Base-by-base conservation (phyloP, 2,113 vertebrate genomes). In the Addax nasomaculatus region DNA sequence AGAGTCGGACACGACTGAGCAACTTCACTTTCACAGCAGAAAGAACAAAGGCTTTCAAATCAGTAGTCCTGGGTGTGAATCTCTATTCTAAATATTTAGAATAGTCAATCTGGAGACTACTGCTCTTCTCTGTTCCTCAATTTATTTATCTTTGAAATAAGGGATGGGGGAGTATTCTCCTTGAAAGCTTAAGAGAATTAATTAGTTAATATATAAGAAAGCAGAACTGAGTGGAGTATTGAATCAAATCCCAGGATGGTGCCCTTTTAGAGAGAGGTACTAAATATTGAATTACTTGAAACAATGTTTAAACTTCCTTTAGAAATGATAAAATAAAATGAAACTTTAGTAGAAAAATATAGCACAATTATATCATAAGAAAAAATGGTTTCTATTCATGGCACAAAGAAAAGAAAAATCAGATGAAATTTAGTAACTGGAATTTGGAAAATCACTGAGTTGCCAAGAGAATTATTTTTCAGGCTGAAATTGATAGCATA, bases 331-430 rank as follows among this genome's bases (percentile, higher is more conserved):
- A 84, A 78, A 25, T 96, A 29, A 95, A 81, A 29, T 53, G 45
- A 93, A 96, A 87, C 73, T 81, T 16, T 39, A 73, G 93, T 55
- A 57, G 62, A 95, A 97, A 96, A 83, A 43, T 30, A 93, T 17
- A 51, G 7, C 21, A 3, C 0, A 92, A 23, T 55, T 13, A 45
- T 81, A 85, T 90, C 12, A 76, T 57, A 93, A 16, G 19, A 4
- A 91, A 85, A 95, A 84, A 5, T 43, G 16, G 29, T 58, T 87
- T 79, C 58, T 53, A 70, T 80, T 70, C 33, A 64, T 91, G 39
- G 5, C 11, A 85, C 29, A 80, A 89, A 95, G 13, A 78, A 79
- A 94, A 88, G 30, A 23, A 57, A 29, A 98, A 73, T 43, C 1
- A 62, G 25, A 85, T 45, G 10, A 33, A n/a, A 92, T 84, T 49